Evolutionary conservation across 1,140 invertebrate genomes (phyloP).

Genomic region (Antheraea mylitta): DNA sequence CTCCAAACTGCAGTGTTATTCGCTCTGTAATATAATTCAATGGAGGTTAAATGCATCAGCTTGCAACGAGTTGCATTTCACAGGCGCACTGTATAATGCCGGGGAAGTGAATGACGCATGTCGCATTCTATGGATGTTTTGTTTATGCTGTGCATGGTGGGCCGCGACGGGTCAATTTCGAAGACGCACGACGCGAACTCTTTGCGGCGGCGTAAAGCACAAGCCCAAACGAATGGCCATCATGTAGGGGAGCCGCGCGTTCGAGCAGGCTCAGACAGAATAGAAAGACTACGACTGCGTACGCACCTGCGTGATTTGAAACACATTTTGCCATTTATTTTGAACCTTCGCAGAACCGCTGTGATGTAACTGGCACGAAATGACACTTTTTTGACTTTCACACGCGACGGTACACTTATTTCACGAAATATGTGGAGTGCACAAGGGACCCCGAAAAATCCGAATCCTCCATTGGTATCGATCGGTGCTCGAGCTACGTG

Average conservation of each 20-base stretch:
- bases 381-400: conserved; percentile 68
- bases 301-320: conserved; percentile 91
- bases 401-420: conserved; percentile 63
- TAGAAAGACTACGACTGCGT: conserved; percentile 91
- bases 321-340: conserved; percentile 75
- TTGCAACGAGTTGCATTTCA: conserved; percentile 8
- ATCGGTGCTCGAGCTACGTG: conserved; percentile 74
- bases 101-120: conserved; percentile 40
- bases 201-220: conserved; percentile 78
- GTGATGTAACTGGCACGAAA: conserved; percentile 75
- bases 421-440: conserved; percentile 64
- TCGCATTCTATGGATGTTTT: conserved; percentile 61
- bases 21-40: background rate
- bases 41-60: conserved; percentile 4
- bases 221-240: conserved; percentile 78
- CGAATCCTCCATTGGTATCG: conserved; percentile 79
- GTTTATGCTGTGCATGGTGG: conserved; percentile 61
- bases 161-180: conserved; percentile 55
- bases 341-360: conserved; percentile 56
- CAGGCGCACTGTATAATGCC: conserved; percentile 13
- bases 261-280: conserved; percentile 91
- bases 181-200: conserved; percentile 74
- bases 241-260: conserved; percentile 76
- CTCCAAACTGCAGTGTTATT: background rate
- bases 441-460: conserved; percentile 71